Percentiles rank a stretch among this genome's conserved stretches.
These are phyloP conservation scores for Lagopus muta DNA, from an alignment of 2,113 vertebrate genomes.

Conservation along the genomic window DNA sequence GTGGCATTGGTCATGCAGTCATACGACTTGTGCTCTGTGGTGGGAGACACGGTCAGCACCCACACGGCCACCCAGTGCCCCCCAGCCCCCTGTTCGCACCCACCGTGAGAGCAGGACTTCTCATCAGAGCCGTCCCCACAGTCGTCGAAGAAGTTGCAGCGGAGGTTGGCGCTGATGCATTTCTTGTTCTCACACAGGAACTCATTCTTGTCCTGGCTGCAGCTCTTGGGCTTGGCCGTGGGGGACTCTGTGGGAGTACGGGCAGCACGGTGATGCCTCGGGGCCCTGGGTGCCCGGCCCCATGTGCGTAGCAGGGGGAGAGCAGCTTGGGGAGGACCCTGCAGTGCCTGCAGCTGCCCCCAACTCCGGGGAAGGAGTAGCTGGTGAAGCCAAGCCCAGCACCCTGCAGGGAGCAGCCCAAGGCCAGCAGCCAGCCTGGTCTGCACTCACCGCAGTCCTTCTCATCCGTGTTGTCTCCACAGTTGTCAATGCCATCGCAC, in stretches of 20 bases:
- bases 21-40: slow-evolving; percentile 85
- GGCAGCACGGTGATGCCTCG: background rate
- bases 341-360: rapidly evolving
- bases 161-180: slow-evolving; percentile 88
- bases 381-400: background rate
- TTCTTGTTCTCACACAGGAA: slow-evolving; percentile 87
- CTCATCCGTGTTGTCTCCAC: slow-evolving; percentile 92
- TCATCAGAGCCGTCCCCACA: slow-evolving; percentile 94
- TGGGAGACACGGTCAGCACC: background rate
- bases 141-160: slow-evolving; percentile 95
- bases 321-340: rapidly evolving
- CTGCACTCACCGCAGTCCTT: slow-evolving; percentile 88
- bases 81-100: background rate
- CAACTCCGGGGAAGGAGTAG: rapidly evolving
- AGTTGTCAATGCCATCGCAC: slow-evolving; percentile 91
- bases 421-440: rapidly evolving
- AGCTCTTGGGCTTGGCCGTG: slow-evolving; percentile 75
- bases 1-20: slow-evolving; percentile 88
- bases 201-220: slow-evolving; percentile 89
- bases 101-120: slow-evolving; percentile 83
- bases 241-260: background rate
- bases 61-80: rapidly evolving
- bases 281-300: background rate
- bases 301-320: rapidly evolving
- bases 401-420: rapidly evolving